phyloP scores from a whole-genome alignment of 1,140 invertebrate genomes.

The Trichogramma pretiosum region DNA sequence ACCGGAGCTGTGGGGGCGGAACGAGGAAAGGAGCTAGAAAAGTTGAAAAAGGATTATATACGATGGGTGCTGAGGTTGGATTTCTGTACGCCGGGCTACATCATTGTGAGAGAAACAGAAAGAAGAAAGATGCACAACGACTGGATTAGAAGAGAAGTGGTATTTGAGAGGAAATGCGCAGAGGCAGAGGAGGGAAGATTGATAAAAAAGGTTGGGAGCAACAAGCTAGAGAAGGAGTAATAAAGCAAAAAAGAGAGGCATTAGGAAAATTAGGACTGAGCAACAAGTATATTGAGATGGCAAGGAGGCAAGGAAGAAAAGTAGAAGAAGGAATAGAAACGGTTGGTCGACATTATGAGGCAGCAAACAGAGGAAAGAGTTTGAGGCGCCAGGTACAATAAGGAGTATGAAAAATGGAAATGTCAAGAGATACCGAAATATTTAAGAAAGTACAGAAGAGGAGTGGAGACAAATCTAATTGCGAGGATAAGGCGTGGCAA shows the following conservation, averaged over 20 bases:
- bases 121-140: neutral
- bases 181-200: neutral
- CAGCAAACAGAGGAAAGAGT: too few relatives aligned
- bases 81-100: conserved; percentile 2
- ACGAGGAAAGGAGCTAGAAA: conserved; percentile 6
- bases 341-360: too few relatives aligned
- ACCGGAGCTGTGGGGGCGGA: conserved; percentile 16
- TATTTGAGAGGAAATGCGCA: neutral
- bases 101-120: neutral
- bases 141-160: neutral
- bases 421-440: too few relatives aligned
- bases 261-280: conserved; percentile 10
- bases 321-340: conserved; percentile 8
- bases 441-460: neutral
- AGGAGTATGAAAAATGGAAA: too few relatives aligned
- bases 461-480: neutral
- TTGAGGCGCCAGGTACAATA: too few relatives aligned
- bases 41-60: conserved; percentile 12
- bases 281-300: conserved; percentile 1
- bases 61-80: conserved; percentile 10
- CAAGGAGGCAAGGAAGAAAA: conserved; percentile 9
- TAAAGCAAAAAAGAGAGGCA: too few relatives aligned
- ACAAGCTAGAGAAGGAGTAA: too few relatives aligned
- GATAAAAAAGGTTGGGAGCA: too few relatives aligned
- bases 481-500: neutral